Base-by-base conservation (phyloP, 2,797 vertebrate genomes). In the Cynodonichthys magdalenae region DNA sequence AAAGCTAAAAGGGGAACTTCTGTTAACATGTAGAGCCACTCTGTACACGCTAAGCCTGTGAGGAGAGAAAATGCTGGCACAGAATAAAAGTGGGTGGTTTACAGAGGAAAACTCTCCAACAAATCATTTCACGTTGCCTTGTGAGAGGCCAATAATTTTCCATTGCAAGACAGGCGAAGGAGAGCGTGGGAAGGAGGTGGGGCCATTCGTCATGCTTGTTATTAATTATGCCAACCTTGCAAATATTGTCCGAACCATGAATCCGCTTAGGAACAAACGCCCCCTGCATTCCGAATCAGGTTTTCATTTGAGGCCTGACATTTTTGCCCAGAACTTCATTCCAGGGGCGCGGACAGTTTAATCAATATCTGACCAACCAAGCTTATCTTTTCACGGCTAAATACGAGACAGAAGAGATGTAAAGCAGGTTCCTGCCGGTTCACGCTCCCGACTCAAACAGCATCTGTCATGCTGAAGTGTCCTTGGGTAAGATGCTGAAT, bases 351-450 rank as follows among this genome's bases (percentile, higher is more conserved):
- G 50, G 69, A 75, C 79, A 75, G 74, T 75, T 81, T 45, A 81
- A 87, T 90, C 89, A 74, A 88, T 87, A 87, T 48, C 52, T 84
- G 83, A 87, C 72, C 69, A 45, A 65, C 29, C 15, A 3, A 63
- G 64, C 74, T 68, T 70, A 72, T 74, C 77, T 77, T 71, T 66
- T 57, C 39, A 48, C 49, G 61, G 55, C 69, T 69, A 49, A 68
- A 63, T 42, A 34, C 15, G 34, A 58, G 71, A 77, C 69, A 69
- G 57, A 45, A 34, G 54, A 74, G 77, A 85, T 77, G 72, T 69
- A 81, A 75, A 77, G 69, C 71, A 49, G 31, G 14, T 51, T 45
- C 45, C 56, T 59, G 61, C 59, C 54, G 69, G 53, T 70, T 66
- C 45, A 52, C 1, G 39, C 57, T 77, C 24, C 46, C 12, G 53